Conservation (phyloP, 2,888 invertebrate genomes). For the Lomographa bimaculata region DNA sequence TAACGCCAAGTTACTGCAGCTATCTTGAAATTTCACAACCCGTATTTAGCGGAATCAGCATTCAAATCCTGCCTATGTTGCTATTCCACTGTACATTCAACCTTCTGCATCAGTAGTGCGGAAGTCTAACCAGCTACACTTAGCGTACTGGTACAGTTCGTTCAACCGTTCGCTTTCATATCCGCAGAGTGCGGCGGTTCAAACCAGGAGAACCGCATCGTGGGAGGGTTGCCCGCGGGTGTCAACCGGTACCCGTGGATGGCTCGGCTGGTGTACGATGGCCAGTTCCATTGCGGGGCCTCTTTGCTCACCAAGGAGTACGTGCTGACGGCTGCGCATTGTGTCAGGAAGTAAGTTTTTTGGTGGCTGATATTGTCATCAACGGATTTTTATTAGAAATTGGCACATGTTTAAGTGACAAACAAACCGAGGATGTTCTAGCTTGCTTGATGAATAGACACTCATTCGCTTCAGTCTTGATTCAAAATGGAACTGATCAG, state of each 20-base stretch:
- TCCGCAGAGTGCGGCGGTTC: constrained; percentile 89
- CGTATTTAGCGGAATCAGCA: not conserved
- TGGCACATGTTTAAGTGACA: no score
- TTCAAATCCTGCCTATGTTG: constrained; percentile 9
- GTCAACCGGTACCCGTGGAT: constrained; percentile 95
- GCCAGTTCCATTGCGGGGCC: constrained; percentile 94
- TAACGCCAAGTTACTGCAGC: no score
- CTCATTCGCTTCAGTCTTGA: no score
- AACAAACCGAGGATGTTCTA: no score
- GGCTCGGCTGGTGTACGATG: constrained; percentile 93
- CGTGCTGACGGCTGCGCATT: constrained; percentile 94
- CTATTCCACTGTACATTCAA: constrained; percentile 20
- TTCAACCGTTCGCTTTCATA: constrained; percentile 50
- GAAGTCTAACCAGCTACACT: constrained; percentile 19
- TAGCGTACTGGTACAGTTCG: constrained; percentile 17
- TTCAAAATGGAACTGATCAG: no score
- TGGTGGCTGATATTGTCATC: no score
- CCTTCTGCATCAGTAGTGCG: constrained; percentile 15
- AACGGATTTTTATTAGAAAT: no score
- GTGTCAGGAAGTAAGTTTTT: constrained; percentile 87
- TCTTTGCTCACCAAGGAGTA: constrained; percentile 92
- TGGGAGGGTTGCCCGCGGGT: constrained; percentile 92
- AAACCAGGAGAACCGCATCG: constrained; percentile 94
- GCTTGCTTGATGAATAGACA: no score
- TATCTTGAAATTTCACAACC: not conserved